phyloP scores from a whole-genome alignment of 2,797 vertebrate species.

The Sciaenops ocellatus region DNA sequence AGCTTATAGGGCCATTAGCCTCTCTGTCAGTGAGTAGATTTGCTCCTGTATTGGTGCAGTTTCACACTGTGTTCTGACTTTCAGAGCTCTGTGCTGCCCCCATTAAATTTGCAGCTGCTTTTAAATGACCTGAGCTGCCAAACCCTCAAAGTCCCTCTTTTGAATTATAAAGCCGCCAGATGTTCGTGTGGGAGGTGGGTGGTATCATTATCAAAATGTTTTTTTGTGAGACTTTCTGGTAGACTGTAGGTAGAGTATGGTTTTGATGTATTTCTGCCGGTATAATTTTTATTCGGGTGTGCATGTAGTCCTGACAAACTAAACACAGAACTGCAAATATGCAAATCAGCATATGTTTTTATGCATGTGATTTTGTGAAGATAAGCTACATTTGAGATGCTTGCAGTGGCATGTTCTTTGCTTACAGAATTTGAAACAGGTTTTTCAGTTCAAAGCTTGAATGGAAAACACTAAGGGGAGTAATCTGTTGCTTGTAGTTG shows the following conservation, averaged over 20 bases:
- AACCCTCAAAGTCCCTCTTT: constrained; percentile 23
- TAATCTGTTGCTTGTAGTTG: constrained; percentile 10
- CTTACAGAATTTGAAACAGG: constrained; percentile 13
- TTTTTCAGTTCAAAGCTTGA: constrained; percentile 6
- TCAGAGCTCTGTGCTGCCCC: constrained; percentile 37
- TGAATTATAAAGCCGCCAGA: constrained; percentile 54
- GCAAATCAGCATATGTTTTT: background rate
- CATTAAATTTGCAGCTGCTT: constrained; percentile 62
- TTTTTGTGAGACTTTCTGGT: background rate
- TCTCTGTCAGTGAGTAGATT: constrained; percentile 46
- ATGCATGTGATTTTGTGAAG: background rate
- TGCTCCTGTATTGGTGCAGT: constrained; percentile 27
- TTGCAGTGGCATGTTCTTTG: background rate
- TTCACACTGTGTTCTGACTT: constrained; percentile 56
- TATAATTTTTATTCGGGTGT: background rate
- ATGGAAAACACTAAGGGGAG: constrained; percentile 1
- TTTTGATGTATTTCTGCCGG: constrained; percentile 7
- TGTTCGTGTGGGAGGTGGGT: background rate
- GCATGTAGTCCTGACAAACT: background rate
- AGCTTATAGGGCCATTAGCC: constrained; percentile 40
- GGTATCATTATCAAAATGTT: constrained; percentile 9
- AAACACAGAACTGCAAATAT: constrained; percentile 19
- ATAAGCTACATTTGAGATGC: background rate
- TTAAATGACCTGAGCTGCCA: constrained; percentile 52
- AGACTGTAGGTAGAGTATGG: background rate